Evolutionary conservation across 2,113 vertebrate species (phyloP), one percentile per base, ranked within the genome.

Genomic region (Spheniscus mendiculus): DNA sequence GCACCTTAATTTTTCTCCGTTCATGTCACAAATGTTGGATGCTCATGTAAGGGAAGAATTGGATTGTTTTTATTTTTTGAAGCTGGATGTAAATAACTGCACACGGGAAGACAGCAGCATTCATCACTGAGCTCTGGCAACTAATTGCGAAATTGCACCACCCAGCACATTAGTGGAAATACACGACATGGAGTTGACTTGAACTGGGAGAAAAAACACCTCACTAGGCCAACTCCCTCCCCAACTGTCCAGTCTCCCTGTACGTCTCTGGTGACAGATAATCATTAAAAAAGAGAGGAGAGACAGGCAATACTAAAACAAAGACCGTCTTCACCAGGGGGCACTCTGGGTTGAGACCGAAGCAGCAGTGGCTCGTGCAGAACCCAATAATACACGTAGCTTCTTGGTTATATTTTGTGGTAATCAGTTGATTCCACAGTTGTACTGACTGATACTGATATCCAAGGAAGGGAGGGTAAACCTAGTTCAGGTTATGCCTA

Each of bases 331-430:
- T 87, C 32, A 10, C 40, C 36, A 5, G 10, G 11, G 18, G 14
- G 6, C 27, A 2, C 42, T 30, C 44, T 14, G 59, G 13, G 12
- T 26, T 29, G 45, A 83, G n/a, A 61, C 13, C 70, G 52, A 40
- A 20, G 55, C 50, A n/a, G 38, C 4, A 17, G 30, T 9, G 70
- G 58, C 65, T 72, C 42, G 38, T 44, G 32, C 2, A 50, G 72
- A 42, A n/a, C 20, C 32, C 66, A 8, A 2, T 5, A 29, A 9
- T 1, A 47, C 10, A 45, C 0, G 1, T 2, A 47, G 30, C 56
- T 59, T 16, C 40, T 34, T 5, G 29, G 34, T 9, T 29, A 5
- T 23, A 9, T 22, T 80, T 40, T 53, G 80, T 1, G 3, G 11
- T 15, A 29, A 53, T 3, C 3, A 4, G 22, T 2, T 25, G 40